Evolutionary conservation across 2,797 vertebrate species (phyloP), one percentile per base, ranked within the genome.

Genomic region (Tiaroga cobitis): DNA sequence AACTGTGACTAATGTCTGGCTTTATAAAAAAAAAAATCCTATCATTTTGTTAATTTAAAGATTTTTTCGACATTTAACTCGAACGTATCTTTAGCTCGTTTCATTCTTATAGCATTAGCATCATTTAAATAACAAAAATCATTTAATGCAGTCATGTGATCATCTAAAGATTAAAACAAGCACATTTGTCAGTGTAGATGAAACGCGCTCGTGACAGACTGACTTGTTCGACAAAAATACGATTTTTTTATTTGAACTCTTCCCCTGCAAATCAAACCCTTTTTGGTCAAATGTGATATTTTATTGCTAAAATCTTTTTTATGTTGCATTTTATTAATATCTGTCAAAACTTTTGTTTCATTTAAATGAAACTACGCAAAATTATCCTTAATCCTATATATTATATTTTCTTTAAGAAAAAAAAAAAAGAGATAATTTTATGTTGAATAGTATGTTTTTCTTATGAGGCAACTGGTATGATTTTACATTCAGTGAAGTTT

Each of bases 401-500:
- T 70, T 59, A 19, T 16, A 67, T 76, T 73, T 83, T 54, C 18
- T 65, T 24, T 5, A 8, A 46, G 5, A 0, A 10, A 54, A 24
- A 74, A 49, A 54, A 82, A 63, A 29, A 26, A 29, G n/a, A 29
- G 29, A 29, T 29, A 29, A 63, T 24, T 43, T n/a, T 8, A 34
- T n/a, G 15, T 49, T 18, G 18, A 34, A n/a, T 59, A 37, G 8
- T 54, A 24, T 39, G 9, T 29, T 13, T 83, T 73, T 61, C 39
- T n/a, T n/a, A 26, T 10, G 70, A 75, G 59, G 81, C 72, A 37
- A 83, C 46, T 41, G 81, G 70, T 16, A 49, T 51, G 32, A 56
- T 29, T 83, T 76, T 83, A 83, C 73, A 83, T 83, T 83, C 82
- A 56, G 29, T 76, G 21, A 51, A 51, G 65, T 76, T 41, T 4